Evolutionary conservation across 2,888 invertebrate genomes (phyloP).

Genomic region (Trileptium ribeirensis): DNA sequence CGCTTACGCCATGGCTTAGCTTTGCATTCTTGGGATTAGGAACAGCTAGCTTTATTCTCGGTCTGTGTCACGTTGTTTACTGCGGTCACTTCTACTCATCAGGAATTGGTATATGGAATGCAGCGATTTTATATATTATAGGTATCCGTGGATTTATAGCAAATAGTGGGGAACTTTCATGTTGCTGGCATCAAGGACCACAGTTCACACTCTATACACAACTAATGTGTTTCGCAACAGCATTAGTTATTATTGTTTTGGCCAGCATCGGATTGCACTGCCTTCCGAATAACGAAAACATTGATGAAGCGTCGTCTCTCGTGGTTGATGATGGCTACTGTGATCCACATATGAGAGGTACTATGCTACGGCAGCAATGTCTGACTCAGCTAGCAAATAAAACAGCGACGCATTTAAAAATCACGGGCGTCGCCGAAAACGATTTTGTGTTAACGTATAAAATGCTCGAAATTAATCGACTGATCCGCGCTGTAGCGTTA

Average conservation of each 20-base stretch:
- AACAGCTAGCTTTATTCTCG: not conserved
- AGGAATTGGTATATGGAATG: slow-evolving; percentile 18
- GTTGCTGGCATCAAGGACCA: not conserved
- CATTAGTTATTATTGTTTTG: not conserved
- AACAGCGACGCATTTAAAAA: not conserved
- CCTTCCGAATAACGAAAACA: not conserved
- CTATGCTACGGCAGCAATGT: not conserved
- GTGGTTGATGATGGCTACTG: too few relatives aligned
- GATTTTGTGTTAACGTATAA: too few relatives aligned
- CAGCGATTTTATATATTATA: not conserved
- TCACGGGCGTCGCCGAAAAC: not conserved
- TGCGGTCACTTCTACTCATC: slow-evolving; percentile 5
- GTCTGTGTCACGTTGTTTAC: slow-evolving; percentile 18
- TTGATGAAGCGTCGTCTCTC: too few relatives aligned
- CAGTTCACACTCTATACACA: not conserved
- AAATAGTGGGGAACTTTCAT: not conserved
- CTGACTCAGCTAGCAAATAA: not conserved
- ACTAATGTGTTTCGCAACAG: not conserved
- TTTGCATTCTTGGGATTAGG: not conserved
- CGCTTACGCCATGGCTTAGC: too few relatives aligned
- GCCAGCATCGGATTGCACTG: not conserved
- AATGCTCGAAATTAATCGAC: not conserved
- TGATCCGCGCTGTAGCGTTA: not conserved
- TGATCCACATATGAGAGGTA: not conserved
- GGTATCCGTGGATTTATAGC: not conserved